phyloP scores from a whole-genome alignment of 2,113 vertebrate species.

The Tringa solitaria region DNA sequence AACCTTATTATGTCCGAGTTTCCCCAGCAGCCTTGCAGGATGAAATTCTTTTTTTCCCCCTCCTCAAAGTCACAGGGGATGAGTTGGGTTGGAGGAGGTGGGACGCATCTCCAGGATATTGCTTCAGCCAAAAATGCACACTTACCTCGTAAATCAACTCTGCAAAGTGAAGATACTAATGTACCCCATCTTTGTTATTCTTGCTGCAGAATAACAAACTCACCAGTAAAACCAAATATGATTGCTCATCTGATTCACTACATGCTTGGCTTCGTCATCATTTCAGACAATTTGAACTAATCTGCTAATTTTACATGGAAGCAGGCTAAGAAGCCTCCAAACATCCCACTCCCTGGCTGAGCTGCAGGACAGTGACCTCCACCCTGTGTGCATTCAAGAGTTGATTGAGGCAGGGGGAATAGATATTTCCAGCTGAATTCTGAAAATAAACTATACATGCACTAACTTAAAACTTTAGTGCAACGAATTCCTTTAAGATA shows the following conservation, averaged over 20 bases:
- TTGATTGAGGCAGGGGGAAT: accelerated
- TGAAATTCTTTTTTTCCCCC: not conserved
- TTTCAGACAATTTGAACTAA: not conserved
- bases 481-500: not conserved
- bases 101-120: not conserved
- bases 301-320: not conserved
- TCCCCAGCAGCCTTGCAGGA: not conserved
- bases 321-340: not conserved
- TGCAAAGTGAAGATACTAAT: not conserved
- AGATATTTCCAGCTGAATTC: not conserved
- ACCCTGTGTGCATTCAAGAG: not conserved
- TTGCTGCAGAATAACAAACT: not conserved
- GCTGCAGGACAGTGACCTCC: not conserved
- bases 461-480: not conserved
- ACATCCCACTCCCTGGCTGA: not conserved
- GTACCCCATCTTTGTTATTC: not conserved
- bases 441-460: not conserved
- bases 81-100: not conserved
- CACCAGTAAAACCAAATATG: not conserved
- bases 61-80: not conserved
- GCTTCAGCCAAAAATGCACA: not conserved
- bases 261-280: not conserved
- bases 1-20: accelerated
- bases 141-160: not conserved
- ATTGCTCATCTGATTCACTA: not conserved